Evolutionary conservation across 2,113 vertebrate species (phyloP).

Genomic region (Salminus brasiliensis): DNA sequence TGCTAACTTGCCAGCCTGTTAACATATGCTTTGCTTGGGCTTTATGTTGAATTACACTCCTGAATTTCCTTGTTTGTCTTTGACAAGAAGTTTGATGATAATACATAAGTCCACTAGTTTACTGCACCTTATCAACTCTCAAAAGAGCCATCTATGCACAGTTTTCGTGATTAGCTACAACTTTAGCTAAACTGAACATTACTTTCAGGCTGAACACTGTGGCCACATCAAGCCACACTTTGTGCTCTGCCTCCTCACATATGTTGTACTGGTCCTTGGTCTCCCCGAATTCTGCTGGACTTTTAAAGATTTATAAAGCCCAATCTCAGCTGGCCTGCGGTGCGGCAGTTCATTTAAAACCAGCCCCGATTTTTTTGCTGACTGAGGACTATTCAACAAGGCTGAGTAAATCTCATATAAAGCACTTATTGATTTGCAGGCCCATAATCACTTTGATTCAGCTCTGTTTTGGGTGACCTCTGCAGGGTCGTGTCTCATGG

Average conservation of each 20-base stretch:
- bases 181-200: no score
- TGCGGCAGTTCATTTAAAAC: constrained; percentile 63
- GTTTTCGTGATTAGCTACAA: background rate
- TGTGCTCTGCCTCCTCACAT: background rate
- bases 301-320: constrained; percentile 65
- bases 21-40: no score
- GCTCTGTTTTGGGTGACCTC: constrained; percentile 73
- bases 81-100: no score
- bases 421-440: constrained; percentile 75
- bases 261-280: constrained; percentile 10
- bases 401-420: constrained; percentile 77
- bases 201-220: no score
- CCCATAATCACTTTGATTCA: constrained; percentile 79
- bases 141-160: no score
- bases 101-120: background rate
- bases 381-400: constrained; percentile 61
- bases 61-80: no score
- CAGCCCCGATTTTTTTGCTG: constrained; percentile 69
- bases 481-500: constrained; percentile 61
- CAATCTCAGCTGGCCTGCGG: constrained; percentile 54
- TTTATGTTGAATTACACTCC: no score
- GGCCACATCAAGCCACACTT: no score
- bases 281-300: constrained; percentile 53
- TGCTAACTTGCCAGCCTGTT: no score
- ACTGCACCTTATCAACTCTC: background rate